Evolutionary conservation across 2,888 invertebrate genomes (phyloP).

Genomic region (Agriopis aurantiaria): DNA sequence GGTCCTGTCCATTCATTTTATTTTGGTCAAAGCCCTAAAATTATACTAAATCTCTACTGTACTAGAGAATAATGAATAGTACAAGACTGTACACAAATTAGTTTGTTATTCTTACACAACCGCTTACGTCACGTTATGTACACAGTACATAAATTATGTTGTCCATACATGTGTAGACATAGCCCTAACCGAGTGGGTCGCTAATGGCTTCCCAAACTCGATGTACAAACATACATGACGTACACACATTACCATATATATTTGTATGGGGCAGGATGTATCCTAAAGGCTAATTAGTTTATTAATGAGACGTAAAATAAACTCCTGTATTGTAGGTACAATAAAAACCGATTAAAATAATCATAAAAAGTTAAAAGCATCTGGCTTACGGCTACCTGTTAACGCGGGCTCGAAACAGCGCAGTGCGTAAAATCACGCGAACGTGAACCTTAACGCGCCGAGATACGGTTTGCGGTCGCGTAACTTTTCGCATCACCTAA

Average conservation of each 20-base stretch:
- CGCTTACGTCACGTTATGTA: conserved; percentile 14
- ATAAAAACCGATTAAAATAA: background rate
- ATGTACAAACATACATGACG: conserved; percentile 17
- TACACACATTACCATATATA: conserved; percentile 9
- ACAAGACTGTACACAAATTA: background rate
- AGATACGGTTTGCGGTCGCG: too few relatives aligned
- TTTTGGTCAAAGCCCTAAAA: too few relatives aligned
- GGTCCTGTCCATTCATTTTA: too few relatives aligned
- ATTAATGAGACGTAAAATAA: background rate
- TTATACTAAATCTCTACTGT: too few relatives aligned
- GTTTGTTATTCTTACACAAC: background rate
- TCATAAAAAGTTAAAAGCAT: background rate
- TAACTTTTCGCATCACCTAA: too few relatives aligned
- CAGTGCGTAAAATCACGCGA: too few relatives aligned
- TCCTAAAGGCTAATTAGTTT: background rate
- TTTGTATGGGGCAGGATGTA: conserved; percentile 21
- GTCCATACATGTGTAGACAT: conserved; percentile 9
- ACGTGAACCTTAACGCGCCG: too few relatives aligned
- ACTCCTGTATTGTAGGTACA: conserved; percentile 2
- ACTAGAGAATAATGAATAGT: too few relatives aligned
- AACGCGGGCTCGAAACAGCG: too few relatives aligned
- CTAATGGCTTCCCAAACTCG: conserved; percentile 20
- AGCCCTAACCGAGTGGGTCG: conserved; percentile 7
- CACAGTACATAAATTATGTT: background rate
- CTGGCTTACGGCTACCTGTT: too few relatives aligned